Evolutionary conservation across 2,797 vertebrate genomes (phyloP).

Genomic region (Typhlichthys subterraneus): DNA sequence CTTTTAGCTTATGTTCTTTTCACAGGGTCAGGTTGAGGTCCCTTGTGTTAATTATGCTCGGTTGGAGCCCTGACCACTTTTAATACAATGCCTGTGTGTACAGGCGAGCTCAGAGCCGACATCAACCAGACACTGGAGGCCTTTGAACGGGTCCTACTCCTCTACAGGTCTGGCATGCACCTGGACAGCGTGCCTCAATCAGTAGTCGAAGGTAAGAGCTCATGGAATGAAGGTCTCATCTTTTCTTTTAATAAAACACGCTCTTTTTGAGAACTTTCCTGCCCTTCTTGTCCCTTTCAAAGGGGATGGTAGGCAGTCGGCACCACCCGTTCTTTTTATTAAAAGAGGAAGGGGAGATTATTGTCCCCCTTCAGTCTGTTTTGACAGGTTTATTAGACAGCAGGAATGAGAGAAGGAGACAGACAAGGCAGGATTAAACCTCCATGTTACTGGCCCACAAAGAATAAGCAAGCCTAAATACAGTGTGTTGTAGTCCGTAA

Average conservation of each 20-base stretch:
- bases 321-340: conserved; percentile 1
- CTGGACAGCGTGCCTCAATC: conserved; percentile 77
- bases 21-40: conserved; percentile 4
- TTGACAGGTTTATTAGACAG: conserved; percentile 73
- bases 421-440: conserved; percentile 65
- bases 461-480: conserved; percentile 36
- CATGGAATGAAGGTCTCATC: conserved; percentile 27
- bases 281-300: conserved; percentile 2
- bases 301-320: too few relatives aligned
- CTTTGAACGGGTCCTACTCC: conserved; percentile 86
- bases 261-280: conserved; percentile 24
- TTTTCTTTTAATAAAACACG: conserved; percentile 39
- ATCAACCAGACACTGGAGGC: conserved; percentile 84
- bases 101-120: conserved; percentile 84
- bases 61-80: conserved; percentile 28
- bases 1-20: background rate
- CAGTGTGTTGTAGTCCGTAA: conserved; percentile 8
- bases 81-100: conserved; percentile 24
- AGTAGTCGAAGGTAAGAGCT: conserved; percentile 78
- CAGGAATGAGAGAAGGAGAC: conserved; percentile 66
- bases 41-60: conserved; percentile 9
- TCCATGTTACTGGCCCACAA: conserved; percentile 45
- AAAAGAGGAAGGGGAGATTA: conserved; percentile 13
- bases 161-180: conserved; percentile 88
- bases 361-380: conserved; percentile 43